Base-by-base conservation (phyloP, 2,888 invertebrate species). In the Agrilus mali region DNA sequence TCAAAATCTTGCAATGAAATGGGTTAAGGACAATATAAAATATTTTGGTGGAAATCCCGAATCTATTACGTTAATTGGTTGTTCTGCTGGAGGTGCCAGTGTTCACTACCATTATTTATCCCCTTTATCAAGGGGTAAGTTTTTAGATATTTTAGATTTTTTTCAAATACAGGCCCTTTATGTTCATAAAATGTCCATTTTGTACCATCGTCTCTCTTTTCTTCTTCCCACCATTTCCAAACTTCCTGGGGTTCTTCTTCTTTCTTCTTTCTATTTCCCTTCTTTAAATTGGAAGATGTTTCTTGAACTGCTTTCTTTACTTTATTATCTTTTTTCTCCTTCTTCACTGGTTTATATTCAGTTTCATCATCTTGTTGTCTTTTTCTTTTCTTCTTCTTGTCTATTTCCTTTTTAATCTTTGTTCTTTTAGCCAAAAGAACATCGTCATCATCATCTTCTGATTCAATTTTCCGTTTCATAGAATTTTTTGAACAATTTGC, bases 211-310 rank as follows among this genome's bases (percentile, higher is more conserved):
- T n/a, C n/a, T n/a, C n/a, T n/a, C n/a, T n/a, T n/a, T n/a, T n/a
- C n/a, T n/a, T n/a, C n/a, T n/a, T n/a, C n/a, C n/a, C n/a, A 89
- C 90, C 90, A 90, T 75, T 88, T 86, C 90, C 90, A 90, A 44
- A 90, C 89, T 69, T 89, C 86, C 56, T 74, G 78, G 53, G 80
- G 78, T 50, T 86, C 85, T 42, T 88, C 88, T 53, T 82, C 81
- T 60, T 86, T 85, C 63, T 86, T 86, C 63, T 82, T 86, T 43
- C 75, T 77, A 7, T 7, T 22, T 10, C 60, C 56, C 52, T 80
- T 82, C 35, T 75, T 76, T 38, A 79, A 78, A 53, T 74, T 69
- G 55, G 68, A 58, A 35, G 61, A 57, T 15, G 39, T 48, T 55
- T 55, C 33, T 67, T 67, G 53, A 55, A 57, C 61, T 45, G 58